Base-by-base conservation (phyloP, 2,888 invertebrate genomes). In the Papilio elwesi region DNA sequence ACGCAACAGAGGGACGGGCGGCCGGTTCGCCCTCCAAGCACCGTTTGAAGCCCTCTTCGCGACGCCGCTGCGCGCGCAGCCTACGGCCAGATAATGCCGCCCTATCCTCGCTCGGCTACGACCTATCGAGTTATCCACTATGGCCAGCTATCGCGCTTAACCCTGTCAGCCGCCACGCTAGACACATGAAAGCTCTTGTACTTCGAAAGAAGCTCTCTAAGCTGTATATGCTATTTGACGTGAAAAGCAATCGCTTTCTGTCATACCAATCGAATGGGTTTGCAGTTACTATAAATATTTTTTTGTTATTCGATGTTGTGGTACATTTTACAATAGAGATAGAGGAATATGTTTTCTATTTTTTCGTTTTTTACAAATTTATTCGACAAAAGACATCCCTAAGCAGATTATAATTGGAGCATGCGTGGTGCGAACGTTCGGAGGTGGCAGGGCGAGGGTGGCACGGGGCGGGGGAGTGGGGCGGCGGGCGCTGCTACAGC, bases 331-430 rank as follows among this genome's bases (percentile, higher is more conserved):
- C 8, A 43, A 36, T 13, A 26, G 13, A 52, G 2, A 11, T 15
- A 36, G 1, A 38, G 13, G 6, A 48, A n/a, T 47, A 11, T 59
- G 15, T 47, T 43, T 51, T 49, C 55, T 36, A 69, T 15, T 52
- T 43, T 64, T 70, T 64, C 51, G 38, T 49, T 26, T 26, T 26
- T 26, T 66, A 67, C 51, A 74, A 70, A 83, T 76, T 85, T 87
- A 89, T 92, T 92, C 92, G 93, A 93, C 92, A 89, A 82, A 83
- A 85, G 86, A 89, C 92, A 92, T 92, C 92, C 88, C 93, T 93
- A 92, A 89, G 88, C 89, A 90, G 93, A 93, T 93, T 93, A 93
- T 91, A 92, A 93, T 92, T 93, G 93, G 93, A 93, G 93, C 93
- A 93, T 93, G 93, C 93, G 93, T 93, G 90, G 90, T 92, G 84